A percentile compares a stretch with the other conserved stretches of the same genome.
phyloP scores from a whole-genome alignment of 2,797 vertebrate genomes.

The Esox lucius region DNA sequence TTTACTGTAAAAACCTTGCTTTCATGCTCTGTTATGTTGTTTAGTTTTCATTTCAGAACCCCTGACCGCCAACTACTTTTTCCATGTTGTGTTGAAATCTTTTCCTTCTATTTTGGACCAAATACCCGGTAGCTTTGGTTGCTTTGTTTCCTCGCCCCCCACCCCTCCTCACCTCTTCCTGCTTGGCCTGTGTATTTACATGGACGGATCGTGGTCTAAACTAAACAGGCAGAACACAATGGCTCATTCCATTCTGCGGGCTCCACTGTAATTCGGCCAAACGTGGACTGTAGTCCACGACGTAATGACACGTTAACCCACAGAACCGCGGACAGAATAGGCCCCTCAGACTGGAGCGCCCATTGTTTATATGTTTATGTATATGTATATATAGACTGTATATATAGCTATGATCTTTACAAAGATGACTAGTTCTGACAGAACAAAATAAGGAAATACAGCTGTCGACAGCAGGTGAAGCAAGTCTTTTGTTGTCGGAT shows the following conservation, averaged over 20 bases:
- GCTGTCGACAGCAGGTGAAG: slow-evolving; percentile 6
- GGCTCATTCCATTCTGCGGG: slow-evolving; percentile 59
- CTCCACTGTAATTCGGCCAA: slow-evolving; percentile 64
- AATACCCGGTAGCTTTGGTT: slow-evolving; percentile 54
- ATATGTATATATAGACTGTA: slow-evolving; percentile 31
- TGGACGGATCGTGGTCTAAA: slow-evolving; percentile 63
- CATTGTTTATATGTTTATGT: slow-evolving; percentile 49
- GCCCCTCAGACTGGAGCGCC: slow-evolving; percentile 43
- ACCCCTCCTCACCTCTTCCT: slow-evolving; percentile 57
- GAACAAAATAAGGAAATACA: background rate
- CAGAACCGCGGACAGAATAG: slow-evolving; percentile 41
- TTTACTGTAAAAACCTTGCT: slow-evolving; percentile 23
- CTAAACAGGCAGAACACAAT: slow-evolving; percentile 70
- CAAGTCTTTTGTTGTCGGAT: slow-evolving; percentile 23
- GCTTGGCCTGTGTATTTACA: slow-evolving; percentile 59
- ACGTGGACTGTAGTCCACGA: slow-evolving; percentile 58
- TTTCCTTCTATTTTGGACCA: slow-evolving; percentile 69
- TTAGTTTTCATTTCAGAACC: slow-evolving; percentile 37
- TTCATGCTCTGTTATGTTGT: slow-evolving; percentile 34
- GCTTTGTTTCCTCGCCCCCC: slow-evolving; percentile 53
- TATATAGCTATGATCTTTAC: background rate
- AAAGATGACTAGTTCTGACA: background rate
- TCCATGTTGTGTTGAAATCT: slow-evolving; percentile 49
- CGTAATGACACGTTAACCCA: slow-evolving; percentile 60
- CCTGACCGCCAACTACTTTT: slow-evolving; percentile 16